These are phyloP conservation scores for Wasmannia auropunctata DNA, from an alignment of 1,140 invertebrate genomes.

Conservation along the genomic window DNA sequence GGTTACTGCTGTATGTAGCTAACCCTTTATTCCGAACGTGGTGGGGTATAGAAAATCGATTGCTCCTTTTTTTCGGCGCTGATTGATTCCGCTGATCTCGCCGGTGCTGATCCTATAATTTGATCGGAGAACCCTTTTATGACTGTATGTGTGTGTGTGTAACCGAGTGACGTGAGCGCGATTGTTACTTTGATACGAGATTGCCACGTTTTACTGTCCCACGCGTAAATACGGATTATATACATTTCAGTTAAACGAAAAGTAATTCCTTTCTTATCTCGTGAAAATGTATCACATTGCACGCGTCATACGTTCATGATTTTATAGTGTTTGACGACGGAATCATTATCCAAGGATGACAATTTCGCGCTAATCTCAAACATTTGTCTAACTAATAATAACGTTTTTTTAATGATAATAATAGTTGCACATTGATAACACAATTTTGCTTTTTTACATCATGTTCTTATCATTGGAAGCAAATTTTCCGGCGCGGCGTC, in stretches of 20 bases:
- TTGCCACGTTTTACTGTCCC: constrained; percentile 67
- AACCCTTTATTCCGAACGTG: not conserved
- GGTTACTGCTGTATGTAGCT: not conserved
- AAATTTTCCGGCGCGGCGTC: not conserved
- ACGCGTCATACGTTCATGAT: not conserved
- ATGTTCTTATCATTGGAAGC: not conserved
- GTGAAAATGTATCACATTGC: not conserved
- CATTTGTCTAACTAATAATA: not conserved
- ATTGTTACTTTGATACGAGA: constrained; percentile 71
- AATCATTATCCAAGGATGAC: not conserved
- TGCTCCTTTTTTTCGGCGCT: constrained; percentile 22
- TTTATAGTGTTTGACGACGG: not conserved
- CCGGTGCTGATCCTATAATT: constrained; percentile 61
- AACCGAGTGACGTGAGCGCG: constrained; percentile 54
- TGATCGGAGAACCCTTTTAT: constrained; percentile 63
- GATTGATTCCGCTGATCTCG: constrained; percentile 61
- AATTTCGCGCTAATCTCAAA: not conserved
- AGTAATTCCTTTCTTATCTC: constrained; percentile 35
- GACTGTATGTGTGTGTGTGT: constrained; percentile 58
- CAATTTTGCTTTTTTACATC: not conserved
- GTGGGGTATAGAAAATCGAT: constrained; percentile 33
- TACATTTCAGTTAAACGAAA: constrained; percentile 54
- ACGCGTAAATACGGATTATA: constrained; percentile 56
- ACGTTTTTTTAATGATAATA: not conserved
- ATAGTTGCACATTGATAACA: not conserved